Percentiles rank a stretch among this genome's conserved stretches.
These are phyloP conservation scores for Piaya cayana DNA, from an alignment of 2,113 vertebrate species.

Conservation along the genomic window DNA sequence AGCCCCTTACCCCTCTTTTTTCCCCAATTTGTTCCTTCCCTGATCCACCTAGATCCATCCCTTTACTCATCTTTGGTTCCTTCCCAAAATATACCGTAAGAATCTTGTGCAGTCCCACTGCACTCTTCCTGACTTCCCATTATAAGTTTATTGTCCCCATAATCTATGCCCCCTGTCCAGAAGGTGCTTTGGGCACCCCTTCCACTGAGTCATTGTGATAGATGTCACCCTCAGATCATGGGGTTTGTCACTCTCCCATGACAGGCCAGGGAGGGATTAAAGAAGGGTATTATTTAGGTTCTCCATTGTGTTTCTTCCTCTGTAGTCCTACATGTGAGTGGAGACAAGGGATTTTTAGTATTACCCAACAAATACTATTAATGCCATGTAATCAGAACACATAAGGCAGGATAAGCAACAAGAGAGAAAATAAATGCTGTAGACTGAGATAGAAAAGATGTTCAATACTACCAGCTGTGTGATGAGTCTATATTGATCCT, in stretches of 20 bases:
- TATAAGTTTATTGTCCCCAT: not conserved
- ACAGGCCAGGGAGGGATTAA: not conserved
- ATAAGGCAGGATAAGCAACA: conserved; percentile 1
- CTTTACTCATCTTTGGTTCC: not conserved
- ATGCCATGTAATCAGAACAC: conserved; percentile 18
- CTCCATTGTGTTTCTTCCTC: not conserved
- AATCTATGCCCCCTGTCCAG: not conserved
- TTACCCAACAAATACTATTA: not conserved
- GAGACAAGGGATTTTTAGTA: not conserved
- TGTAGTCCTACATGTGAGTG: not conserved
- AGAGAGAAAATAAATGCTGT: conserved; percentile 14
- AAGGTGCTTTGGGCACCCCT: not conserved
- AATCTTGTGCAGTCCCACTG: not conserved
- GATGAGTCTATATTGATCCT: conserved; percentile 62
- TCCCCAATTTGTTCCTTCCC: not conserved
- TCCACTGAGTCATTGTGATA: not conserved
- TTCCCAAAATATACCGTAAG: not conserved
- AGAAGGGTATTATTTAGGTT: not conserved
- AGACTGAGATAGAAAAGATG: conserved; percentile 26
- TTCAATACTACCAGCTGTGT: conserved; percentile 55
- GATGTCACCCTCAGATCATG: not conserved
- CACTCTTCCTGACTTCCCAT: not conserved
- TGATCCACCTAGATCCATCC: not conserved
- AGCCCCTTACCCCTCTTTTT: not conserved
- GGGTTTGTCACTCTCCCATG: not conserved